Conservation (phyloP, 2,113 vertebrate genomes). For the Carlito syrichta region DNA sequence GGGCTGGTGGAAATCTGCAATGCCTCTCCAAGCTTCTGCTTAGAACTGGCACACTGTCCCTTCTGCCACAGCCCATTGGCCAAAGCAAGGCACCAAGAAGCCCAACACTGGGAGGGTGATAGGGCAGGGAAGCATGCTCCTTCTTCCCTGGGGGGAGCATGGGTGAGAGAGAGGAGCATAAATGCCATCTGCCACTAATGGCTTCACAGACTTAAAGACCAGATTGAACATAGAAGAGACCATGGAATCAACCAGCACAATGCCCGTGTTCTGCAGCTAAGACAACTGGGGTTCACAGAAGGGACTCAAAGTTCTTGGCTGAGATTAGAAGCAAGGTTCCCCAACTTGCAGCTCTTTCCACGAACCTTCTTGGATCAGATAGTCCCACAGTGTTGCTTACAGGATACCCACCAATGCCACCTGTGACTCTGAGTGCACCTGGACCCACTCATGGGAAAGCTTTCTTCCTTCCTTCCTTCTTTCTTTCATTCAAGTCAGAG, state of each 20-base stretch:
- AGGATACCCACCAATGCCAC: background rate
- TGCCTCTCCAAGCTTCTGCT: background rate
- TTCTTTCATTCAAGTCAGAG: too few species aligned
- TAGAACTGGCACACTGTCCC: background rate
- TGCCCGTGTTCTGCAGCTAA: background rate
- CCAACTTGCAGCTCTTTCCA: background rate
- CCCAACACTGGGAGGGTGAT: background rate
- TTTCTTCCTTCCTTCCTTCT: too few species aligned
- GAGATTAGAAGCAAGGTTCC: background rate
- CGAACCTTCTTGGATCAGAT: background rate
- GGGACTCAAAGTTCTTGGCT: background rate
- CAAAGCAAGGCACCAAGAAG: background rate
- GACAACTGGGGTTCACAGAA: background rate
- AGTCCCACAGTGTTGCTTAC: background rate
- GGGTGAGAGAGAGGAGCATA: background rate
- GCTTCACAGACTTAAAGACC: background rate
- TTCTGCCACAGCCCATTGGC: background rate
- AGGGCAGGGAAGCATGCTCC: background rate
- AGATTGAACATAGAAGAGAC: background rate
- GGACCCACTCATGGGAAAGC: background rate
- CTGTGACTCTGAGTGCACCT: background rate
- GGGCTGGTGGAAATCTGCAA: background rate
- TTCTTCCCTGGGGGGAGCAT: background rate
- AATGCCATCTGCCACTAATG: background rate
- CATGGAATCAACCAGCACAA: too few species aligned